Base-by-base conservation (phyloP, 1,140 invertebrate genomes). In the Limonius californicus region DNA sequence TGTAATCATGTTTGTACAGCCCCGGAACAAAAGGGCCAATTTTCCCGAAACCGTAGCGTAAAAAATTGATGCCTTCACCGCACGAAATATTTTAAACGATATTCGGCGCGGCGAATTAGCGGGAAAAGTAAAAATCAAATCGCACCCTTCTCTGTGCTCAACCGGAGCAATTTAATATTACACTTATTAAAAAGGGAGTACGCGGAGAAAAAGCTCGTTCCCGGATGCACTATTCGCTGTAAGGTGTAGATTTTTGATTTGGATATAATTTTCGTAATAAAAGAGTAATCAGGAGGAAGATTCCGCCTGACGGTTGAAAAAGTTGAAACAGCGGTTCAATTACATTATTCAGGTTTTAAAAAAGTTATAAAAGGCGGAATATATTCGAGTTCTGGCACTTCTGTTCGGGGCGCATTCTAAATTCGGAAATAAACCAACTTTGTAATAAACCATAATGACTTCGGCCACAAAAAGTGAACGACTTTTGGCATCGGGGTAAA, bases 371-470 rank as follows among this genome's bases (percentile, higher is more conserved):
- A 50, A 50, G 2, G 16, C 16, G 45, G 19, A 19, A 50, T 50
- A 50, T 50, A 50, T 50, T 50, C 45, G 45, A 50, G 15, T 50
- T 50, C 45, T 50, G 45, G 45, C 45, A 50, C 45, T 50, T 50
- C 45, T 50, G 45, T 50, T 50, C n/a, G 45, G n/a, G 35, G 35
- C 35, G 35, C 2, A 39, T 39, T 39, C 35, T 39, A 50, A 50
- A 50, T 21, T 50, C 16, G 6, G 45, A 50, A 50, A 50, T 50
- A 50, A 50, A 50, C 45, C 45, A 50, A 50, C 45, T 50, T 50
- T 50, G 45, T 50, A 50, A 50, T 50, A 50, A 50, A 50, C 45
- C 45, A 19, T 50, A 50, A 50, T 50, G 45, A 50, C 45, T 50
- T 50, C 16, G 20, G 45, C 45, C 45, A 50, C 45, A 50, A 50